Base-by-base conservation (phyloP, 2,113 vertebrate species). In the Hirundichthys speculiger region DNA sequence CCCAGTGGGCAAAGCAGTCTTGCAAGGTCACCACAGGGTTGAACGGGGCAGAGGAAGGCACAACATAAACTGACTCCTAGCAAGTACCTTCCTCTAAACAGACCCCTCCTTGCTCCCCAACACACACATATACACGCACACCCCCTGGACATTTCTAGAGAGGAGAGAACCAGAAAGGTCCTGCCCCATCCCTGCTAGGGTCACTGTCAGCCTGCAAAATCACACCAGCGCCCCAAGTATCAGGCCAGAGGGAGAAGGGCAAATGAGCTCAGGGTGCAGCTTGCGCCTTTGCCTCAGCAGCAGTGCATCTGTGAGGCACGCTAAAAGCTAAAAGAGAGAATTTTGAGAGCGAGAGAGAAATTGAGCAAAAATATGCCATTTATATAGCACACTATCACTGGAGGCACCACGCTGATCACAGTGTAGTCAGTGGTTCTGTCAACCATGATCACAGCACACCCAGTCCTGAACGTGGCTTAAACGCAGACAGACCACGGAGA, bases 1-100 rank as follows among this genome's bases (percentile, higher is more conserved):
- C 94, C 84, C 84, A 91, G 74, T 81, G 93, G 93, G 91, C 90
- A 86, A 54, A 64, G 83, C 73, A 85, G 77, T 22, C 86, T 88
- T 85, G 74, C 87, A 89, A 91, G 91, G 90, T 93, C 90, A 90
- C 71, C 56, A 52, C 73, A 59, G 75, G 82, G 84, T 70, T 81
- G 73, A 82, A 76, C 34, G 58, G 72, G 75, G 79, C 63, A 67
- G 59, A 77, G 77, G 68, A 69, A 91, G 87, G 91, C 92, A 90
- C 86, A 82, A 82, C 73, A 79, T 82, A 86, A 87, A 81, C 79
- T 79, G 77, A 82, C 87, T 83, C 74, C 69, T 47, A 69, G 65
- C 80, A 65, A 73, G 38, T 46, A 53, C 60, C 58, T 63, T 58
- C 69, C 65, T 64, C 53, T 49, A 53, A 69, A 53, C n/a, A 46